A percentile compares a stretch with the other conserved stretches of the same genome.
These are phyloP conservation scores for Phymorhynchus buccinoides DNA, from an alignment of 1,140 invertebrate genomes.

Conservation along the genomic window DNA sequence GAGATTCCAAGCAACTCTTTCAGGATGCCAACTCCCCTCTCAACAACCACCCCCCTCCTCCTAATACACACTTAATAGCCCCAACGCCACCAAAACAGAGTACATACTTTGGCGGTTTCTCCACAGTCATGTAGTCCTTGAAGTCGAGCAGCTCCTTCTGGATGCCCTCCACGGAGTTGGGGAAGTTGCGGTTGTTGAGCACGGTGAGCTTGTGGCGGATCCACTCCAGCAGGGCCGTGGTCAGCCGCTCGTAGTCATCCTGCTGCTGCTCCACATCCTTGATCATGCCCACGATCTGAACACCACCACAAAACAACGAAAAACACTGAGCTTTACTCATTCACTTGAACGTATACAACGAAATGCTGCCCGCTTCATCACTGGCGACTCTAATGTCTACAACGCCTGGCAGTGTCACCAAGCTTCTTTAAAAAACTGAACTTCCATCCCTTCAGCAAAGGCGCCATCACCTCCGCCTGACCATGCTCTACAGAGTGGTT, in stretches of 20 bases:
- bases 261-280: slow-evolving; percentile 88
- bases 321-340: too few species aligned
- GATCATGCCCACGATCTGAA: slow-evolving; percentile 93
- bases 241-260: slow-evolving; percentile 88
- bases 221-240: slow-evolving; percentile 92
- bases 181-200: slow-evolving; percentile 90
- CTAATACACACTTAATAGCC: neutral
- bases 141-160: slow-evolving; percentile 91
- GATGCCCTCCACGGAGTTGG: slow-evolving; percentile 96
- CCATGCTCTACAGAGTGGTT: too few species aligned
- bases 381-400: too few species aligned
- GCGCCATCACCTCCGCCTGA: too few species aligned
- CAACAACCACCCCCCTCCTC: neutral
- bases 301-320: too few species aligned
- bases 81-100: neutral
- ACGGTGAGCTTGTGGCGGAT: slow-evolving; percentile 89
- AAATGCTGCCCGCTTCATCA: too few species aligned
- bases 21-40: too few species aligned
- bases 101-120: slow-evolving; percentile 95
- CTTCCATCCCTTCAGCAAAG: too few species aligned
- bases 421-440: too few species aligned
- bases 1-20: too few species aligned
- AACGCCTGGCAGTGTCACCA: too few species aligned
- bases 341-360: too few species aligned
- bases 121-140: slow-evolving; percentile 95